These are phyloP conservation scores for Pachycephala philippinensis DNA, from an alignment of 2,113 vertebrate species.

Conservation along the genomic window DNA sequence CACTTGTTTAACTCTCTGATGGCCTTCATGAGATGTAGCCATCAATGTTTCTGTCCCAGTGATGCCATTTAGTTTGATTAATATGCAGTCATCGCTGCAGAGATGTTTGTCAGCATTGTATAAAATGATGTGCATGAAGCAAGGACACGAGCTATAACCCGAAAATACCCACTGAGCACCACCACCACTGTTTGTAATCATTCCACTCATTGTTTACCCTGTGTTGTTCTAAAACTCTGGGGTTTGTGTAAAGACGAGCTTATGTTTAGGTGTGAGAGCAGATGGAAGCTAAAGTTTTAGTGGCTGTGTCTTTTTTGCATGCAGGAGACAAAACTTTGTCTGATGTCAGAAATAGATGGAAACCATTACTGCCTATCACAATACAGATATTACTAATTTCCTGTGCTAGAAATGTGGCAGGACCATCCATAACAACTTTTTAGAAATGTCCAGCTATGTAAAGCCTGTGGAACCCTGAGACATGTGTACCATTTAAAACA, in stretches of 20 bases:
- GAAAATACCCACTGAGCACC: not conserved
- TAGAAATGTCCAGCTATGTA: not conserved
- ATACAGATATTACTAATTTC: not conserved
- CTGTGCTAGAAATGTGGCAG: not conserved
- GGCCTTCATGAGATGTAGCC: not conserved
- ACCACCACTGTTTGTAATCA: not conserved
- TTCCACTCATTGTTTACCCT: not conserved
- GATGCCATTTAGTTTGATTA: not conserved
- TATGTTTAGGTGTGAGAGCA: conserved; percentile 7
- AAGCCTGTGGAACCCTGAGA: not conserved
- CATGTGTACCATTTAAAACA: not conserved
- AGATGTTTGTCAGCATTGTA: not conserved
- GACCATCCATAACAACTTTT: not conserved
- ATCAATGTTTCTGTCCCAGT: not conserved
- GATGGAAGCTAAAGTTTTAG: not conserved
- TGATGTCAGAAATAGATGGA: not conserved
- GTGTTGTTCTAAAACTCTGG: not conserved
- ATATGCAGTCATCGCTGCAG: not conserved
- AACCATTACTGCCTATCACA: not conserved
- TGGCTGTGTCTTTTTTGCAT: not conserved
- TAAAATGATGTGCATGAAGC: not conserved
- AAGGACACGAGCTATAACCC: not conserved
- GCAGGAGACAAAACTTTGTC: not conserved
- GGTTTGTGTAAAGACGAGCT: not conserved
- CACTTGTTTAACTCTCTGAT: not conserved